Percentiles rank a stretch among this genome's conserved stretches.
Evolutionary conservation across 2,113 vertebrate genomes (phyloP).

Genomic region (Harpagus bidentatus): DNA sequence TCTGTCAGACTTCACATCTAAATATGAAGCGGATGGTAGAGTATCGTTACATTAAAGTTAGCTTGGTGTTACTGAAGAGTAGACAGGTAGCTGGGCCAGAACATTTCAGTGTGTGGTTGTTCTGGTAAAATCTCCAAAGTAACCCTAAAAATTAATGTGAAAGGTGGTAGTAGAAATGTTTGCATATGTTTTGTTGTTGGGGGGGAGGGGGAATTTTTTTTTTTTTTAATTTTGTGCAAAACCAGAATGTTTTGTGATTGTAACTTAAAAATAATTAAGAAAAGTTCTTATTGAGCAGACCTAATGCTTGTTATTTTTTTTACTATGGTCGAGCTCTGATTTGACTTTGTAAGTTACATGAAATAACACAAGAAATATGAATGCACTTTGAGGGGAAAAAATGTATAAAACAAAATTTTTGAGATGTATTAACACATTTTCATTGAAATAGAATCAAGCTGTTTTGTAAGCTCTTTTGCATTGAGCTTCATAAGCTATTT

Average conservation of each 20-base stretch:
- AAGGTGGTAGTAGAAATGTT: neutral
- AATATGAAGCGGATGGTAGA: neutral
- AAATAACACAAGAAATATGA: neutral
- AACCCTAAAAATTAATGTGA: neutral
- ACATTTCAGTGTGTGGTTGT: neutral
- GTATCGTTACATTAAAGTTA: neutral
- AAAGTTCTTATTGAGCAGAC: neutral
- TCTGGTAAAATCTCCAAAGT: neutral
- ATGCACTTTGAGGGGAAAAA: neutral
- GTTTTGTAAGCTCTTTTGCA: neutral
- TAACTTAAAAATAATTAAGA: neutral
- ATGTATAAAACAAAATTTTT: neutral
- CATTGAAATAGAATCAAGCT: neutral
- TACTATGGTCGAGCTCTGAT: neutral
- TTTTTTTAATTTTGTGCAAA: neutral
- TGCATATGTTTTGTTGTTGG: neutral
- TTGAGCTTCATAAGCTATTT: neutral
- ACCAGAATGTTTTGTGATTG: neutral
- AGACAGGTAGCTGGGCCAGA: neutral
- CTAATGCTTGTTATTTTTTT: neutral
- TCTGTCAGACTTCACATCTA: neutral
- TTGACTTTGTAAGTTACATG: neutral
- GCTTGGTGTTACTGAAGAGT: neutral
- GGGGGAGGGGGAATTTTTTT: accelerated
- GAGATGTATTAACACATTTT: neutral